A percentile compares a stretch with the other conserved stretches of the same genome.
Evolutionary conservation across 2,113 vertebrate genomes (phyloP).

Genomic region (human): DNA sequence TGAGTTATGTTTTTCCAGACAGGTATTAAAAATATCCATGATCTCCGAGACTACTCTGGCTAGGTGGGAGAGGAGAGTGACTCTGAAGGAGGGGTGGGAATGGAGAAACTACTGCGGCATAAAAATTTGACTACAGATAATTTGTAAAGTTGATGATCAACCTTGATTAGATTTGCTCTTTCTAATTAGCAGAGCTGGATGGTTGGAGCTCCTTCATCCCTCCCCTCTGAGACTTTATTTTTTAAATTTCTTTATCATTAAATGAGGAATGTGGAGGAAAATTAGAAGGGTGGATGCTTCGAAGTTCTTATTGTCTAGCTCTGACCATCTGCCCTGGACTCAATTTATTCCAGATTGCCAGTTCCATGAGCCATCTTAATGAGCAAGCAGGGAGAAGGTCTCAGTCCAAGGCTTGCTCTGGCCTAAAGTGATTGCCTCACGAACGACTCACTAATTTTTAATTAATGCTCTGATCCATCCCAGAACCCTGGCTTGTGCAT

Average conservation of each 20-base stretch:
- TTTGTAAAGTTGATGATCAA: background rate
- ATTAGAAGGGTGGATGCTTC: constrained; percentile 7
- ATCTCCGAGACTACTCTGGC: background rate
- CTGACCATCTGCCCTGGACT: constrained; percentile 54
- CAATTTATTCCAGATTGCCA: background rate
- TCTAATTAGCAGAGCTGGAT: constrained; percentile 29
- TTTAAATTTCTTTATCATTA: constrained; percentile 46
- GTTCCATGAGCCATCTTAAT: background rate
- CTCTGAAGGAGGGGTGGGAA: background rate
- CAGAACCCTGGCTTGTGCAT: background rate
- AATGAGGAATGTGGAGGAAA: constrained; percentile 42
- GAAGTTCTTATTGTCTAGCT: background rate
- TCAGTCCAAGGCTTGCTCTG: background rate
- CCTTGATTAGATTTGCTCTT: constrained; percentile 39
- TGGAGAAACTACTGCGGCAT: background rate
- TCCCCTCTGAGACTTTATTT: background rate
- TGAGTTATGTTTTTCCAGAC: background rate
- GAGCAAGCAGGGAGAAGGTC: background rate
- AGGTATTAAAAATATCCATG: background rate
- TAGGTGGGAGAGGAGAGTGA: background rate
- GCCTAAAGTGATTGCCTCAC: constrained; percentile 1
- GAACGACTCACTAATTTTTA: constrained; percentile 18
- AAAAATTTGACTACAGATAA: background rate
- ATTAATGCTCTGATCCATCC: constrained; percentile 35
- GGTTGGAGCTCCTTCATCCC: background rate